phyloP scores from a whole-genome alignment of 2,888 invertebrate species.

The Chrysodeixis includens region DNA sequence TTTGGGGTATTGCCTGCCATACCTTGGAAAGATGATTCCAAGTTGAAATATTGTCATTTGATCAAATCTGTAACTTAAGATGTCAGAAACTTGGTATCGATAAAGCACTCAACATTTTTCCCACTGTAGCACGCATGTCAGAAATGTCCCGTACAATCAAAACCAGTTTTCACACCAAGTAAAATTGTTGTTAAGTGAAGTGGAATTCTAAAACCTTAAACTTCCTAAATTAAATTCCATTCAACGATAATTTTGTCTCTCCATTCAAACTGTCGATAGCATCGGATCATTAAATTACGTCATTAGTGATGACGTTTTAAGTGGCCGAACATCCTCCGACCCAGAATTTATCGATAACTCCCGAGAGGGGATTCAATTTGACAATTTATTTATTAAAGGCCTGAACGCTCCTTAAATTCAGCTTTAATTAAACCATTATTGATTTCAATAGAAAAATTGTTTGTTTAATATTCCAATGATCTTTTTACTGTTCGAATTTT shows the following conservation, averaged over 20 bases:
- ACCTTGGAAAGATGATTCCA: too few species aligned
- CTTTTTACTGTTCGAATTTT: slow-evolving; percentile 4
- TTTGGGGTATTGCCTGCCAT: too few species aligned
- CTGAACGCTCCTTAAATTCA: slow-evolving; percentile 18
- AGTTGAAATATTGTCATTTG: neutral
- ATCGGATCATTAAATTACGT: slow-evolving; percentile 43
- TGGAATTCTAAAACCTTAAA: slow-evolving; percentile 38
- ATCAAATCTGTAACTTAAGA: neutral
- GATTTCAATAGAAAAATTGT: neutral
- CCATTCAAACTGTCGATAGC: slow-evolving; percentile 50
- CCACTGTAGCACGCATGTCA: neutral
- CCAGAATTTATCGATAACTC: slow-evolving; percentile 32
- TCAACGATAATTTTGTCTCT: slow-evolving; percentile 44
- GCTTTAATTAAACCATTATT: slow-evolving; percentile 8
- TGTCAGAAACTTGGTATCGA: neutral
- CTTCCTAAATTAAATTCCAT: slow-evolving; percentile 41
- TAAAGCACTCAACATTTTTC: slow-evolving; percentile 1
- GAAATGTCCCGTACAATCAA: slow-evolving; percentile 27
- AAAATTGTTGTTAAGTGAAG: slow-evolving; percentile 32
- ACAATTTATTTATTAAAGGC: slow-evolving; percentile 33
- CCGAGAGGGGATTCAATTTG: slow-evolving; percentile 26
- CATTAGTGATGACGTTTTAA: slow-evolving; percentile 39
- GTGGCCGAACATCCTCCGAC: slow-evolving; percentile 32
- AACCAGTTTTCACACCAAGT: slow-evolving; percentile 21
- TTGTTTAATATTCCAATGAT: neutral